Evolutionary conservation across 2,797 vertebrate genomes (phyloP).

Genomic region (Fratercula arctica): DNA sequence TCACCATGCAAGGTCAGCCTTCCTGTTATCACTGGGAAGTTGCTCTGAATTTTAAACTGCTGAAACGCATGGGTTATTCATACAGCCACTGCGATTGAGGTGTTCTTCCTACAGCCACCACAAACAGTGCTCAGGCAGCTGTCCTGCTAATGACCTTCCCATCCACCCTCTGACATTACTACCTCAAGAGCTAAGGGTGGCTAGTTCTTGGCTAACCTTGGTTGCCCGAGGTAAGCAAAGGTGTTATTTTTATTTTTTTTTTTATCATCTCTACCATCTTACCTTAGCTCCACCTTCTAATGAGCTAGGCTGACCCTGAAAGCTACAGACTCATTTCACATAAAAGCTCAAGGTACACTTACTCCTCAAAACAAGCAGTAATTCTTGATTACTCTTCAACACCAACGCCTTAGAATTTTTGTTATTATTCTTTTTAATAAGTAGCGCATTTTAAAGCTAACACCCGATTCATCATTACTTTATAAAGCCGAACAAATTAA

Average conservation of each 20-base stretch:
- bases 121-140: neutral
- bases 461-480: neutral
- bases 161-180: neutral
- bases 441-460: neutral
- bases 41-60: neutral
- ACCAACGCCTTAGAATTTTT: neutral
- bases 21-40: neutral
- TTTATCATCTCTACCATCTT: neutral
- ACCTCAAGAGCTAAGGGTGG: neutral
- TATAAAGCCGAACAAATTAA: neutral
- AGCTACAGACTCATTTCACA: neutral
- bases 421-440: neutral
- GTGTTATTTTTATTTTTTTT: neutral
- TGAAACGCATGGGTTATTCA: neutral
- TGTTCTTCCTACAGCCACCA: neutral
- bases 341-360: neutral
- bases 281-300: neutral
- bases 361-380: neutral
- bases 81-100: neutral
- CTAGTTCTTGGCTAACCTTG: neutral
- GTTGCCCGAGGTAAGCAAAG: neutral
- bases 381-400: neutral
- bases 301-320: neutral
- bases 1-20: neutral
- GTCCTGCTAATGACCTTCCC: slow-evolving; percentile 26